These are phyloP conservation scores for Fistularia tabacaria DNA, from an alignment of 2,797 vertebrate genomes.

Conservation along the genomic window DNA sequence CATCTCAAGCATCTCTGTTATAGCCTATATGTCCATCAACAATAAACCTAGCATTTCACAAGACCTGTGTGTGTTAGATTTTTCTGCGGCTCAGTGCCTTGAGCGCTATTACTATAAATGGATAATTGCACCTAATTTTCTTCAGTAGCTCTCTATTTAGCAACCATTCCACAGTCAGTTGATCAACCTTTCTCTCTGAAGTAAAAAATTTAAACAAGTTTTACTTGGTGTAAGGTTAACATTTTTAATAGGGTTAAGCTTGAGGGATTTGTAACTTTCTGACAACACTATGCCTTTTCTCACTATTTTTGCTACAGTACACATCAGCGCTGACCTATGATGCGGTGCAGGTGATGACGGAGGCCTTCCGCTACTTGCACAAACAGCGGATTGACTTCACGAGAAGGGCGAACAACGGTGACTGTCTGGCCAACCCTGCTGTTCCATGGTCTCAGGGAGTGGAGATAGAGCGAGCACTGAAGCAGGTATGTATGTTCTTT, in stretches of 20 bases:
- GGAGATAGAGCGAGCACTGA: slow-evolving; percentile 95
- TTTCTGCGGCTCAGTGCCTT: too few species aligned
- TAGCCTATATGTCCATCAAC: too few species aligned
- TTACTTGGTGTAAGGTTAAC: not conserved
- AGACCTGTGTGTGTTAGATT: too few species aligned
- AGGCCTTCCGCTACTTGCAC: slow-evolving; percentile 94
- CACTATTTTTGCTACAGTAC: slow-evolving; percentile 73
- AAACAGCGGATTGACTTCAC: slow-evolving; percentile 96
- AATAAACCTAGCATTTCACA: too few species aligned
- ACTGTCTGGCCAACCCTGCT: slow-evolving; percentile 96
- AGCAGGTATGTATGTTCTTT: slow-evolving; percentile 79
- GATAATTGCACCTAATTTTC: too few species aligned
- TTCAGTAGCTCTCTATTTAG: not conserved
- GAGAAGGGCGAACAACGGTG: slow-evolving; percentile 90
- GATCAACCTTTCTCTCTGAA: not conserved
- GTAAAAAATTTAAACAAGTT: not conserved
- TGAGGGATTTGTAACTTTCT: not conserved
- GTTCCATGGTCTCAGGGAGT: slow-evolving; percentile 97
- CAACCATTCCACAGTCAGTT: not conserved
- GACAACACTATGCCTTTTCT: not conserved
- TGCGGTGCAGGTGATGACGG: slow-evolving; percentile 97
- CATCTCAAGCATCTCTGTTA: too few species aligned
- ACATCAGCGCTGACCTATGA: slow-evolving; percentile 97
- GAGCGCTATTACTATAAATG: too few species aligned
- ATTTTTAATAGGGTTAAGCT: not conserved